A percentile compares a stretch with the other conserved stretches of the same genome.
phyloP scores from a whole-genome alignment of 2,113 vertebrate genomes.

The Petromus typicus region DNA sequence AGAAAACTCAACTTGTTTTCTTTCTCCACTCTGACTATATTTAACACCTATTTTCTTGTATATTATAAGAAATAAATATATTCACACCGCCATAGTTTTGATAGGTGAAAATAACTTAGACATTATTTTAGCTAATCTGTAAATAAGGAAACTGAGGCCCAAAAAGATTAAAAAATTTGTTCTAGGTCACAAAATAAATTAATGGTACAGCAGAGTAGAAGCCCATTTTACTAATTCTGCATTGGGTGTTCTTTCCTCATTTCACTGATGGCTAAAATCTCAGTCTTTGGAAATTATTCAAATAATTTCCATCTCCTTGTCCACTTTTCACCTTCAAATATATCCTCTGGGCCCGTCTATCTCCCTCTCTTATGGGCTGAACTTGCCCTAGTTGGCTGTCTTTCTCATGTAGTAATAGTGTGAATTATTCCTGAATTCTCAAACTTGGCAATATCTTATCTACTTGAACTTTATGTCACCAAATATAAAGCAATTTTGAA shows the following conservation, averaged over 20 bases:
- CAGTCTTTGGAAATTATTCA: background rate
- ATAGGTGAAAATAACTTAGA: background rate
- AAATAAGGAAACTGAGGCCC: constrained; percentile 1
- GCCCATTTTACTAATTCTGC: background rate
- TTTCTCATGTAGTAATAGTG: constrained; percentile 10
- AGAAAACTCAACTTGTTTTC: constrained; percentile 46
- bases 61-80: background rate
- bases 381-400: background rate
- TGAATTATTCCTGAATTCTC: constrained; percentile 69
- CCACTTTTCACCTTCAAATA: background rate
- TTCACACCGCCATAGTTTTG: constrained; percentile 18
- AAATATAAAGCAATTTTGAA: constrained; percentile 70
- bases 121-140: background rate
- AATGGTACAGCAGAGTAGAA: background rate
- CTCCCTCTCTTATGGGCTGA: background rate
- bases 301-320: background rate
- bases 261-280: constrained; percentile 20
- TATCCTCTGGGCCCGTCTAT: background rate
- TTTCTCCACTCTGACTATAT: background rate
- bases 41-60: constrained; percentile 2
- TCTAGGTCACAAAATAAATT: background rate
- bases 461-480: constrained; percentile 60
- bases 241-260: background rate
- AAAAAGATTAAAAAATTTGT: background rate
- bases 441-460: constrained; percentile 49